These are phyloP conservation scores for Acanthosepion esculentum DNA, from an alignment of 2,888 invertebrate genomes.

Conservation along the genomic window DNA sequence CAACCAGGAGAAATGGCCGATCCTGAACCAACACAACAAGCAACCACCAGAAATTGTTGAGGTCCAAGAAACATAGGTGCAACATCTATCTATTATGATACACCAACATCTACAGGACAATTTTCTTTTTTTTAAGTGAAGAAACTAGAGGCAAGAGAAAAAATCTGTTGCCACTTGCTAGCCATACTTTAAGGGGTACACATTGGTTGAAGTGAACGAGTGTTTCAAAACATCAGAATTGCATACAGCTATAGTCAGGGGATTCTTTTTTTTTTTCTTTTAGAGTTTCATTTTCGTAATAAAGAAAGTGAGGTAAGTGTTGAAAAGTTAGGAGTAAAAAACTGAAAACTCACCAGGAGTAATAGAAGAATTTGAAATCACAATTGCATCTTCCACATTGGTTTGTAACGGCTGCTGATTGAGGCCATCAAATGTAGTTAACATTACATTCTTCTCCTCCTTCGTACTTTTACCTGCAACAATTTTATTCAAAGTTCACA, in stretches of 20 bases:
- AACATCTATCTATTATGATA: neutral
- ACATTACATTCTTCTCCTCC: conserved; percentile 54
- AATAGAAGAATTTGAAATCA: conserved; percentile 72
- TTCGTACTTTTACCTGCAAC: conserved; percentile 58
- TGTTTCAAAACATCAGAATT: neutral
- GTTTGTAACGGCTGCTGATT: conserved; percentile 53
- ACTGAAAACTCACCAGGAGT: conserved; percentile 66
- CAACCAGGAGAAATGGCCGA: neutral
- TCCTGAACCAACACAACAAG: neutral
- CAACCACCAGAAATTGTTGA: neutral
- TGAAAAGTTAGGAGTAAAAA: conserved; percentile 43
- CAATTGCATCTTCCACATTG: conserved; percentile 70
- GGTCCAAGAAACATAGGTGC: too few species aligned
- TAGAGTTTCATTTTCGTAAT: neutral
- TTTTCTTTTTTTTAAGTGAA: neutral
- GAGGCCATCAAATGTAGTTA: conserved; percentile 57
- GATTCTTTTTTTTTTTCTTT: neutral
- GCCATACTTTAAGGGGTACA: neutral
- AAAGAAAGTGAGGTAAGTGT: conserved; percentile 24
- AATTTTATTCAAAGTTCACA: conserved; percentile 23
- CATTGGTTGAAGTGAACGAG: conserved; percentile 35
- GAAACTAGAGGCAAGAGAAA: neutral
- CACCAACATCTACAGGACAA: neutral
- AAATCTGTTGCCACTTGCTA: neutral
- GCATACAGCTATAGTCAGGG: neutral